These are phyloP conservation scores for Euplexia lucipara DNA, from an alignment of 2,888 invertebrate species.

Conservation along the genomic window DNA sequence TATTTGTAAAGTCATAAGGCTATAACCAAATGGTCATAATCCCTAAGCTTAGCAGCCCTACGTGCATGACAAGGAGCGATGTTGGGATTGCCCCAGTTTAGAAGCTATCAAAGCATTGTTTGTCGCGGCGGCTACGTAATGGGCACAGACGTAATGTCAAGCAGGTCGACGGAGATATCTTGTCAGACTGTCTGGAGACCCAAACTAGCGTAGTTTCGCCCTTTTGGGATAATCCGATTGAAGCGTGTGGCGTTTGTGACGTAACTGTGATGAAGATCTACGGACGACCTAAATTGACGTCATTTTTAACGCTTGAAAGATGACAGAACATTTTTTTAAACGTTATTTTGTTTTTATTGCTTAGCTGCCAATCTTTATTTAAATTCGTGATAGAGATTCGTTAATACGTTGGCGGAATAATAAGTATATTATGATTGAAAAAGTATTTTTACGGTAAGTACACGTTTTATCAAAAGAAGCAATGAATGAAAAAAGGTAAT, in stretches of 20 bases:
- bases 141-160: conserved; percentile 74
- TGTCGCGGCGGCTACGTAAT: conserved; percentile 77
- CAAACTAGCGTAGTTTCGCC: conserved; percentile 56
- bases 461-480: conserved; percentile 16
- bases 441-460: neutral
- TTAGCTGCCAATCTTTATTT: conserved; percentile 28
- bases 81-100: conserved; percentile 86
- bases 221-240: conserved; percentile 63
- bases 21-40: conserved; percentile 54
- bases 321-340: conserved; percentile 9
- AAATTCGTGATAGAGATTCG: conserved; percentile 13
- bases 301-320: conserved; percentile 33
- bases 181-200: conserved; percentile 78
- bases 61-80: conserved; percentile 81
- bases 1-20: conserved; percentile 49
- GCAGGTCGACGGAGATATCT: conserved; percentile 67
- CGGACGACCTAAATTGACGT: conserved; percentile 22
- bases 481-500: neutral
- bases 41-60: conserved; percentile 68
- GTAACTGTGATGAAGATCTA: conserved; percentile 44
- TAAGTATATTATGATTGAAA: conserved; percentile 7
- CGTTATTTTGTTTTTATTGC: conserved; percentile 28
- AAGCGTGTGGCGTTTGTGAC: conserved; percentile 46
- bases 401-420: conserved; percentile 19
- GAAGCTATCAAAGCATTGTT: conserved; percentile 85